Evolutionary conservation across 2,797 vertebrate genomes (phyloP), one percentile per base, ranked within the genome.

Genomic region (Danio choprae): DNA sequence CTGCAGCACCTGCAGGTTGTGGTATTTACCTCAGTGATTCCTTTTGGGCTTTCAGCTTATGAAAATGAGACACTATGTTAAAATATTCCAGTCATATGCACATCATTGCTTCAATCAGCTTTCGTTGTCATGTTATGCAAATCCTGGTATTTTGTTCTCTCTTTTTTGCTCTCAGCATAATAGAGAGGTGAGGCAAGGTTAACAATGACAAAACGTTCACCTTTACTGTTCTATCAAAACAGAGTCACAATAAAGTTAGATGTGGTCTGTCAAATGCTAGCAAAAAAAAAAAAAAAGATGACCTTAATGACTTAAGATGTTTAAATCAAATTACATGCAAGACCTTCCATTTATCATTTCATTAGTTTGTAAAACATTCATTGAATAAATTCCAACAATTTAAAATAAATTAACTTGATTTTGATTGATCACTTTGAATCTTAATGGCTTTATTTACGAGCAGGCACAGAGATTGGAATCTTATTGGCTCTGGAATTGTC

Each of bases 71-170:
- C 40, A 29, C 62, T 55, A n/a, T 59, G 62, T 53, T 62, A 59
- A 74, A 79, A 62, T 79, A 56, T 62, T 80, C 40, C 70, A 70
- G 64, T 77, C 69, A 83, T 68, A 76, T 22, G 55, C 64, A 79
- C 67, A 79, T 81, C 82, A 80, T 40, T 50, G 68, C 76, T 82
- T 77, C 80, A 77, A 79, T 77, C 71, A 69, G 79, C 65, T 78
- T 80, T 56, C 41, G 51, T 75, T 77, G 84, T 80, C 77, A 82
- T 78, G 77, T 78, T 86, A 84, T 84, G 85, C 82, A 80, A 84
- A 86, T 84, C 78, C 82, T 84, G 63, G 53, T 84, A 84, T 84
- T 86, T 86, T 79, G 69, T 51, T 48, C 16, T 44, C 73, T 74
- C 29, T 74, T 63, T 55, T 48, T 16, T 64, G 44, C 44, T 46